Evolutionary conservation across 2,113 vertebrate species (phyloP).

Genomic region (Bombycilla garrulus): DNA sequence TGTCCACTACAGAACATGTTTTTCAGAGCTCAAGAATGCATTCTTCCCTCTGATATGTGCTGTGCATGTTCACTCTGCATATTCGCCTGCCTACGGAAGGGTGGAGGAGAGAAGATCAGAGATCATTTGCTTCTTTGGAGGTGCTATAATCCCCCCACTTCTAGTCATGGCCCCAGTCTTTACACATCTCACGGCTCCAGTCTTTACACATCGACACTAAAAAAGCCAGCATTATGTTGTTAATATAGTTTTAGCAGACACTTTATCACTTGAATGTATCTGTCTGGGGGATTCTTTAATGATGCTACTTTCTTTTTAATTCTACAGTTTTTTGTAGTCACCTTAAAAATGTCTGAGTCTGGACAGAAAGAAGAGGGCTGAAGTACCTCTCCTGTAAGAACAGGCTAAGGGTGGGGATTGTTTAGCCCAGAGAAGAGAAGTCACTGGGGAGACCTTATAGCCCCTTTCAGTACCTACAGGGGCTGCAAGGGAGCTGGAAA

Average conservation of each 20-base stretch:
- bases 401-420: not conserved
- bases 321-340: not conserved
- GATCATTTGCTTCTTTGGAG: not conserved
- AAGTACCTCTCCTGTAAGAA: not conserved
- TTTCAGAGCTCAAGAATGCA: not conserved
- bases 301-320: not conserved
- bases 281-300: not conserved
- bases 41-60: not conserved
- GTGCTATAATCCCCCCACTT: not conserved
- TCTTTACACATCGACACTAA: not conserved
- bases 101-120: not conserved
- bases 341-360: not conserved
- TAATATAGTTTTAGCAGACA: conserved; percentile 25
- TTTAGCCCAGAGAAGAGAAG: not conserved
- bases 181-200: not conserved
- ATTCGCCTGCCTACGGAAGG: accelerated
- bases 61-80: not conserved
- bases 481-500: not conserved
- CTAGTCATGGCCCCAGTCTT: not conserved
- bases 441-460: not conserved
- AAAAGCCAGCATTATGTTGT: not conserved
- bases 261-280: not conserved
- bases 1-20: not conserved
- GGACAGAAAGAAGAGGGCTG: not conserved
- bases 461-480: not conserved